Base-by-base conservation (phyloP, 2,797 vertebrate genomes). In the Argya squamiceps region DNA sequence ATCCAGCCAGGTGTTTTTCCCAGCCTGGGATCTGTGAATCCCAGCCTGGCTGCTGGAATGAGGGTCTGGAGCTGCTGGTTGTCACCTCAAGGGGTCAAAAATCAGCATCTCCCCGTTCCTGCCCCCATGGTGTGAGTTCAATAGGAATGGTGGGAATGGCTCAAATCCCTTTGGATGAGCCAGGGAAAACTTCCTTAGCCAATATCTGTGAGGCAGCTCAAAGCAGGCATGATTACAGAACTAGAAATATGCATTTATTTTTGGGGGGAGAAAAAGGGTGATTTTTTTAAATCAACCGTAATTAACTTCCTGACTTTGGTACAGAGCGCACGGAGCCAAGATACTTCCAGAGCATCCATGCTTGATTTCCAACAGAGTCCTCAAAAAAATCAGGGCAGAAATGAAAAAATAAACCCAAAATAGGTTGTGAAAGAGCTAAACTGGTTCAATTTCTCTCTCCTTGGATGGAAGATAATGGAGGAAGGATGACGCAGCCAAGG, bases 251-350 rank as follows among this genome's bases (percentile, higher is more conserved):
- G 15, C 37, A 92, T 79, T 74, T 63, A 2, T 43, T 22, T 37
- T 32, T 8, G 16, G 15, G 0, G 11, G 26, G 10, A 27, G 3
- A 4, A 26, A 32, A 50, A 62, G 41, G 15, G 19, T 26, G 30
- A 76, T 78, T 84, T 78, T 84, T 77, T 63, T 43, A n/a, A 68
- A 80, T 71, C 0, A 0, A 58, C 26, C 0, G 0, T 59, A 43
- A 88, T 84, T 30, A 80, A 20, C 26, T 85, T 52, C 52, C 34
- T 0, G 4, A 32, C 44, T 59, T 73, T 1, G 1, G 16, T 18
- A 39, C 0, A 0, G 56, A 56, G 41, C 1, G 0, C 24, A 36
- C 0, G 0, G 59, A 47, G 30, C 34, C 0, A 2, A 53, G 56
- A 49, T 9, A 44, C 14, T 52, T 63, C 39, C n/a, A 68, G n/a